Base-by-base conservation (phyloP, 2,888 invertebrate species). In the Acronicta psi region DNA sequence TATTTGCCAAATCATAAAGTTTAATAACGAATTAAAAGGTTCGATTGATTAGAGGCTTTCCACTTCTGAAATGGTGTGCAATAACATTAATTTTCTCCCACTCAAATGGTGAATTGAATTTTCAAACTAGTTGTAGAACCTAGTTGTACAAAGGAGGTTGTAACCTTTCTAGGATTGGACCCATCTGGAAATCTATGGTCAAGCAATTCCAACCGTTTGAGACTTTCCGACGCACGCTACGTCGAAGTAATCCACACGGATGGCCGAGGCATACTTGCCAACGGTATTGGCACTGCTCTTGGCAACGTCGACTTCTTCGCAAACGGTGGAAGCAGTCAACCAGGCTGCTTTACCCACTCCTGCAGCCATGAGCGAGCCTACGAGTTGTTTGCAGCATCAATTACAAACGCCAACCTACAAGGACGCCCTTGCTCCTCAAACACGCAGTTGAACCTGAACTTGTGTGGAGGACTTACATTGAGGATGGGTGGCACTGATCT, bases 231-330 rank as follows among this genome's bases (percentile, higher is more conserved):
- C 18, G 91, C 90, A 1, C 16, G n/a, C 0, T 89, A 88, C 62
- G 90, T 91, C 0, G 91, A 91, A 79, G 85, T 90, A 0, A 87
- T 91, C 14, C 91, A 91, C 54, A 91, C 91, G 0, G 90, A 90
- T 38, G 83, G 82, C 1, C 61, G 60, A 23, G 87, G 88, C 3
- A 9, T 79, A 6, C 29, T 72, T 0, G 46, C 79, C 2, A 81
- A 87, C 43, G 98, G 98, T 0, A 96, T 97, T 69, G 95, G 95
- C 17, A 96, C 96, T 73, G 95, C 96, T 0, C 94, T 97, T 38
- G 98, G 98, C 0, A 96, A 98, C 82, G 96, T 97, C 0, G 98
- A 98, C 89, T 98, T 98, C 89, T 98, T 96, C 86, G 97, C 97
- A 0, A 98, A 98, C 78, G 98, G 98, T 0, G 98, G 98, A 0